These are phyloP conservation scores for Trypoxylon attenuatum DNA, from an alignment of 2,888 invertebrate genomes.

Conservation along the genomic window DNA sequence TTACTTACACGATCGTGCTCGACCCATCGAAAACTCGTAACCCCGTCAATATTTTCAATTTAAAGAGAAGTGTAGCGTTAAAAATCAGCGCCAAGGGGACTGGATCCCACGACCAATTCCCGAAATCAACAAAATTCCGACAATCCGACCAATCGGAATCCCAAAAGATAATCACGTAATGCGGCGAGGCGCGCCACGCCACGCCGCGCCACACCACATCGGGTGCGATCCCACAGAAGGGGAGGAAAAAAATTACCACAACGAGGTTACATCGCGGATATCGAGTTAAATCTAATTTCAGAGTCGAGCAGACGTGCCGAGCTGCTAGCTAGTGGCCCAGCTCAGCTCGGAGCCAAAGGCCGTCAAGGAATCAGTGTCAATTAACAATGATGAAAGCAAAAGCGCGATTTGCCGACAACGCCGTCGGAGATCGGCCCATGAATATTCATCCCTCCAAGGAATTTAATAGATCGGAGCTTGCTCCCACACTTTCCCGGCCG, in stretches of 20 bases:
- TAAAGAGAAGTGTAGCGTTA: background rate
- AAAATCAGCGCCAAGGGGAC: slow-evolving; percentile 5
- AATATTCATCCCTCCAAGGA: slow-evolving; percentile 53
- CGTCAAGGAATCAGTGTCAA: slow-evolving; percentile 60
- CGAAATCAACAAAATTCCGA: slow-evolving; percentile 8
- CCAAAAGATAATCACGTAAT: slow-evolving; percentile 33
- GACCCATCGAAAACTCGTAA: background rate
- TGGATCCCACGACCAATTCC: background rate
- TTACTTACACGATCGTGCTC: background rate
- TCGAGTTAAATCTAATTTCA: slow-evolving; percentile 55
- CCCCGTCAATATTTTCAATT: background rate
- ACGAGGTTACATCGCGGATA: slow-evolving; percentile 47
- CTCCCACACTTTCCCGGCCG: slow-evolving; percentile 30
- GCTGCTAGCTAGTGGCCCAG: slow-evolving; percentile 26
- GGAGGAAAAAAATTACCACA: slow-evolving; percentile 48
- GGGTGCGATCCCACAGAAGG: background rate
- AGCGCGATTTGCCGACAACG: slow-evolving; percentile 43
- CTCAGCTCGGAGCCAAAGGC: slow-evolving; percentile 36
- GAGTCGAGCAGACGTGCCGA: too few relatives aligned
- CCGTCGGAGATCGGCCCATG: slow-evolving; percentile 45
- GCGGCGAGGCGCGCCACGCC: slow-evolving; percentile 1
- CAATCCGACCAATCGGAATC: slow-evolving; percentile 15
- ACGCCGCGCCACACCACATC: too few relatives aligned
- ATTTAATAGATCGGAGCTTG: slow-evolving; percentile 49
- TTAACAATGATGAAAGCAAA: slow-evolving; percentile 57